A percentile compares a stretch with the other conserved stretches of the same genome.
phyloP scores from a whole-genome alignment of 92 coral and sea anemone genomes.

The Umimayanthus chanpuru region DNA sequence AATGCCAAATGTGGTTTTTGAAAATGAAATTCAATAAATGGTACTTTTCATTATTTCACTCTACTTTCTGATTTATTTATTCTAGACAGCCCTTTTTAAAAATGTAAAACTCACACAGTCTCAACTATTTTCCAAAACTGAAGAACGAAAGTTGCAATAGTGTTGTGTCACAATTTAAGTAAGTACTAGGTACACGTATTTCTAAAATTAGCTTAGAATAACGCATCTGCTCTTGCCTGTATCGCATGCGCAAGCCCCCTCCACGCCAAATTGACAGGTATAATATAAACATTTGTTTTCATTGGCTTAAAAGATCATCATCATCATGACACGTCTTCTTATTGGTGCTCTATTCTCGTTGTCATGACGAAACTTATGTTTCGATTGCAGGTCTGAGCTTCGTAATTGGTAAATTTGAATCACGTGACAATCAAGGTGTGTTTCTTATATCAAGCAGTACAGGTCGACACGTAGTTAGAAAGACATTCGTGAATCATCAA shows the following conservation, averaged over 20 bases:
- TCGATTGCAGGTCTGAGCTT: background rate
- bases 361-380: background rate
- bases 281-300: background rate
- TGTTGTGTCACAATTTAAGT: background rate
- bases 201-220: background rate
- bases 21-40: too few relatives aligned
- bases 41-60: background rate
- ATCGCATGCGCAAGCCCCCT: background rate
- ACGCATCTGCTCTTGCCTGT: background rate
- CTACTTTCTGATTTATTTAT: too few relatives aligned
- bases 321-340: background rate
- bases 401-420: constrained; percentile 1
- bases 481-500: background rate
- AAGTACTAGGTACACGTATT: too few relatives aligned
- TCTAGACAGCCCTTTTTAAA: too few relatives aligned
- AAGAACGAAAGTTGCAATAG: background rate
- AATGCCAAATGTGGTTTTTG: too few relatives aligned
- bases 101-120: too few relatives aligned
- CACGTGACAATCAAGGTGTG: constrained; percentile 26
- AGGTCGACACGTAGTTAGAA: constrained; percentile 27
- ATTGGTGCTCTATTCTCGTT: constrained; percentile 8
- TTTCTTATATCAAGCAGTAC: background rate
- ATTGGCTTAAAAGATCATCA: background rate
- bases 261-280: background rate
- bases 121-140: background rate